These are phyloP conservation scores for Neoniphon sammara DNA, from an alignment of 2,797 vertebrate species.

Conservation along the genomic window DNA sequence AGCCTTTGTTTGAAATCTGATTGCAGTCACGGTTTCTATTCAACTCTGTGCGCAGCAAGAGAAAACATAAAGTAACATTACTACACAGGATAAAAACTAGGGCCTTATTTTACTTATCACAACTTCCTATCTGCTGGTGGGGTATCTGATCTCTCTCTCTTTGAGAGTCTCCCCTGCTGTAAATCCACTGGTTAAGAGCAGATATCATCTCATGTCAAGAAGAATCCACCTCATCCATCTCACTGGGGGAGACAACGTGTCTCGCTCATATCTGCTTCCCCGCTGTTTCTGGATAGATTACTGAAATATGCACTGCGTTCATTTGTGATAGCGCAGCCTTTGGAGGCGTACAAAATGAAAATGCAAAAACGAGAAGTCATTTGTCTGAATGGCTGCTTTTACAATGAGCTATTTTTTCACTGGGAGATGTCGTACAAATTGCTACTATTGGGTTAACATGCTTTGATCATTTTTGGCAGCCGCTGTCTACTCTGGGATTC, in stretches of 20 bases:
- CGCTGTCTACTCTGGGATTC: slow-evolving; percentile 33
- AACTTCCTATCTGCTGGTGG: slow-evolving; percentile 51
- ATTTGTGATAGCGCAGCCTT: slow-evolving; percentile 10
- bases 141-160: slow-evolving; percentile 58
- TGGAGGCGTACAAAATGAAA: background rate
- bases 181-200: slow-evolving; percentile 62
- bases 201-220: slow-evolving; percentile 68
- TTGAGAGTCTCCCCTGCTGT: slow-evolving; percentile 45
- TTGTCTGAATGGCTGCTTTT: background rate
- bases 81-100: background rate
- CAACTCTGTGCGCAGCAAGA: slow-evolving; percentile 14
- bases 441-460: slow-evolving; percentile 23
- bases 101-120: slow-evolving; percentile 47
- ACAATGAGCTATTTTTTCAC: background rate
- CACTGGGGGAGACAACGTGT: slow-evolving; percentile 48
- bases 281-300: slow-evolving; percentile 26
- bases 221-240: slow-evolving; percentile 70
- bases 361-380: slow-evolving; percentile 9
- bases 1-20: background rate
- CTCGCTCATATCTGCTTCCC: slow-evolving; percentile 50
- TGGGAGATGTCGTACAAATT: slow-evolving; percentile 2
- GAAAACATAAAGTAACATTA: slow-evolving; percentile 19
- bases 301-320: slow-evolving; percentile 16
- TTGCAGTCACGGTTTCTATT: background rate
- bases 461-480: slow-evolving; percentile 27